A percentile compares a stretch with the other conserved stretches of the same genome.
phyloP scores from a whole-genome alignment of 2,797 vertebrate species.

The Tenualosa ilisha region DNA sequence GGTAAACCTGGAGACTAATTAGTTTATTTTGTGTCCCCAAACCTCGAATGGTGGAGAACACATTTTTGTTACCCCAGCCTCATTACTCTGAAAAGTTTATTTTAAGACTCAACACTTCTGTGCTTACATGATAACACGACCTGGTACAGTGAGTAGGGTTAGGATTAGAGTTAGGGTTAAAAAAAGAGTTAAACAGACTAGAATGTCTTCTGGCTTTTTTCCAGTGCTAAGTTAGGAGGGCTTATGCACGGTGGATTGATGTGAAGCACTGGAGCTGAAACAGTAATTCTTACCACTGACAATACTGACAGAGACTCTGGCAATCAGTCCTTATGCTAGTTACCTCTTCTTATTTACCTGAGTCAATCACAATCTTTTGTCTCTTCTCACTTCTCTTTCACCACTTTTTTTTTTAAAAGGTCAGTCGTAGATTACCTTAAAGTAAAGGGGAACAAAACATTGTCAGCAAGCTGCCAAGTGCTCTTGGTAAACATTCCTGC shows the following conservation, averaged over 20 bases:
- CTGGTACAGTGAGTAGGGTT: background rate
- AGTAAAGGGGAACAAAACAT: background rate
- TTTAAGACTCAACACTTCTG: background rate
- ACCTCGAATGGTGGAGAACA: background rate
- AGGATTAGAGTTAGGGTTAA: background rate
- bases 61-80: background rate
- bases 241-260: background rate
- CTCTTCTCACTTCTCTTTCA: background rate
- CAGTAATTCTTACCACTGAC: background rate
- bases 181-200: background rate
- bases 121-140: background rate
- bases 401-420: background rate
- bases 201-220: background rate
- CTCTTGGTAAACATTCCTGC: background rate
- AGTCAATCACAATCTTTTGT: background rate
- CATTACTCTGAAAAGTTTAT: background rate
- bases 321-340: background rate
- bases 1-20: too few relatives aligned
- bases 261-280: background rate
- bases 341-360: background rate
- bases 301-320: too few relatives aligned
- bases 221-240: background rate
- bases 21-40: background rate
- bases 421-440: background rate
- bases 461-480: background rate